Evolutionary conservation across 2,113 vertebrate species (phyloP), one percentile per base, ranked within the genome.

Genomic region (Atherinomorus stipes): DNA sequence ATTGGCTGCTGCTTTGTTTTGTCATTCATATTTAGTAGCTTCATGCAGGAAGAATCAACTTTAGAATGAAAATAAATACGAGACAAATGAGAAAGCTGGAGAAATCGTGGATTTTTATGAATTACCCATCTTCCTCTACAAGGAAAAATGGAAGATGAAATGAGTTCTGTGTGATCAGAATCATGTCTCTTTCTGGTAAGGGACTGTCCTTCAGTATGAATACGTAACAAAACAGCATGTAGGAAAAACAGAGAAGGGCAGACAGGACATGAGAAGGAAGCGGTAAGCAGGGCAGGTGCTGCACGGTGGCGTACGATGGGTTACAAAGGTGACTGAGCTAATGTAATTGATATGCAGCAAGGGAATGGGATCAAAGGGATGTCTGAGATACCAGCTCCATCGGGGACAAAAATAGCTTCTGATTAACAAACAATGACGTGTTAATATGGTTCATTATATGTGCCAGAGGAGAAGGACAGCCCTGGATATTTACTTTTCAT

Each of bases 291-390:
- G 85, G 54, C 85, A 83, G 86, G 86, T 84, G 87, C 57, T 69
- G 49, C 4, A 25, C 58, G n/a, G 1, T 64, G 64, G 58, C 53
- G 80, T 68, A 38, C 11, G 68, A 65, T 52, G 77, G 74, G 74
- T 64, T 84, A 85, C 74, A 89, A 91, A 90, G 87, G 90, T 90
- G 86, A 82, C 86, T 84, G 85, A 89, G 89, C 83, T 86, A 71
- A 88, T 88, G 91, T 86, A 83, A 90, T 85, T 85, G 85, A 90
- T 90, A 92, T 72, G 84, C 61, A 67, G 72, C 72, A 34, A 44
- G 85, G 84, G 80, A 44, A 69, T 22, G 45, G 76, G 66, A 88
- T 91, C 88, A 91, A 89, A 92, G 77, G 67, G 81, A 85, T 88
- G 74, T 7, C 61, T 85, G 64, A 61, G 71, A 91, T 86, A 74